Evolutionary conservation across 92 coral and sea anemone genomes (phyloP).

Genomic region (Porites cylindrica): DNA sequence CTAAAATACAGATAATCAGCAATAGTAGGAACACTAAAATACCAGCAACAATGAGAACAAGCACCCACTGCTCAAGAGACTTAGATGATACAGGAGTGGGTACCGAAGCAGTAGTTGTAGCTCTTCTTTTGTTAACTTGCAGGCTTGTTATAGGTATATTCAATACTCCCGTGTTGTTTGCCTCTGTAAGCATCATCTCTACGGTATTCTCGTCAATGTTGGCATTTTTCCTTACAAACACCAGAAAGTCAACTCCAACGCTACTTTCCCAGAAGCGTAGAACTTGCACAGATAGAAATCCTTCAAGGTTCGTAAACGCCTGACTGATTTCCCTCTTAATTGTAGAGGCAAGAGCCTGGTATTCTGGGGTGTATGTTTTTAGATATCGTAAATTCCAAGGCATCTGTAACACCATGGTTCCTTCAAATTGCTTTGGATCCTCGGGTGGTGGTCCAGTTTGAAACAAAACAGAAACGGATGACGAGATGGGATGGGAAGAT

Average conservation of each 20-base stretch:
- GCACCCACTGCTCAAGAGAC: constrained; percentile 24
- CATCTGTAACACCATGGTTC: constrained; percentile 12
- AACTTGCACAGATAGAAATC: constrained; percentile 37
- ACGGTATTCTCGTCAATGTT: neutral
- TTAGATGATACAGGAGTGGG: neutral
- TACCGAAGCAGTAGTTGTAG: neutral
- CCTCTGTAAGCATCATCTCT: constrained; percentile 2
- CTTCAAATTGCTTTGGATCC: constrained; percentile 30
- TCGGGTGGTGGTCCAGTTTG: constrained; percentile 18
- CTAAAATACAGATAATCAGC: constrained; percentile 19
- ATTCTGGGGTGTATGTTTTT: constrained; percentile 22
- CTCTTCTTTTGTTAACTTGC: neutral
- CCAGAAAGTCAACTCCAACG: constrained; percentile 39
- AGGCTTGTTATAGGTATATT: constrained; percentile 22
- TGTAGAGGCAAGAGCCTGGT: constrained; percentile 11
- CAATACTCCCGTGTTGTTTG: constrained; percentile 14
- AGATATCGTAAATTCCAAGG: constrained; percentile 28
- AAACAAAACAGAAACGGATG: neutral
- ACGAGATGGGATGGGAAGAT: neutral
- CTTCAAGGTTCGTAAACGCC: constrained; percentile 16
- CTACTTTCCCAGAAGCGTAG: constrained; percentile 44
- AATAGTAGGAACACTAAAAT: constrained; percentile 19
- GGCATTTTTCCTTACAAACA: neutral
- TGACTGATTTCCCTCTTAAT: constrained; percentile 6
- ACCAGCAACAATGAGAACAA: constrained; percentile 13